Percentiles rank a stretch among this genome's conserved stretches.
Conservation (phyloP, 1,140 invertebrate genomes). For the Polypedilum pembai region DNA sequence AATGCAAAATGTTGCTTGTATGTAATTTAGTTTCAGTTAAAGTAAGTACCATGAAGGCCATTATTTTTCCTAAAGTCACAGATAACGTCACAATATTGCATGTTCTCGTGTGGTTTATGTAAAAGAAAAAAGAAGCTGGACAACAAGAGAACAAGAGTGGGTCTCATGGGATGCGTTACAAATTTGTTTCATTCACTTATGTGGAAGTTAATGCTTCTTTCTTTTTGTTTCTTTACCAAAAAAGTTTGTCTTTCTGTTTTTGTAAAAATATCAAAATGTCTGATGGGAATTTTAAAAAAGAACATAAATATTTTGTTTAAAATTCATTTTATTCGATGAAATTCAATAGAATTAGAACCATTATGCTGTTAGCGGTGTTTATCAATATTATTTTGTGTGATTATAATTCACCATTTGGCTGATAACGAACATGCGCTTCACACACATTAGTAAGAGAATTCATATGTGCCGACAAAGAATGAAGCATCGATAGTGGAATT, state of each 20-base stretch:
- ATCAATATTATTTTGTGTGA: not conserved
- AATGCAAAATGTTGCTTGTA: not conserved
- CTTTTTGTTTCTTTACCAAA: too few relatives aligned
- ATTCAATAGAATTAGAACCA: not conserved
- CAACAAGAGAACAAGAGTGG: not conserved
- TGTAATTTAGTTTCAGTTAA: not conserved
- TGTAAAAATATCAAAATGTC: not conserved
- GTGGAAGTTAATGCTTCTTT: not conserved
- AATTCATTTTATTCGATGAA: not conserved
- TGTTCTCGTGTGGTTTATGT: not conserved
- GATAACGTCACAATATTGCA: not conserved
- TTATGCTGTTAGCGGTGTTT: not conserved
- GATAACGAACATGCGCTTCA: not conserved
- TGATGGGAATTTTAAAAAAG: not conserved
- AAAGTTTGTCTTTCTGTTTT: not conserved
- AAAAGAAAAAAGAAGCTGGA: not conserved
- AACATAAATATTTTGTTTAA: not conserved
- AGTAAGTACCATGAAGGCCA: not conserved
- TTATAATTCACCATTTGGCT: conserved; percentile 11
- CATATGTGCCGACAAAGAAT: not conserved
- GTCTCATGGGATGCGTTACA: conserved; percentile 1
- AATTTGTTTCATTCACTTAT: not conserved
- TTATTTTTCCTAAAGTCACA: not conserved
- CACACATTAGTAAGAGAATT: not conserved
- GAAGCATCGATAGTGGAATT: not conserved